A percentile compares a stretch with the other conserved stretches of the same genome.
These are phyloP conservation scores for Acrossocheilus fasciatus DNA, from an alignment of 2,797 vertebrate genomes.

Conservation along the genomic window DNA sequence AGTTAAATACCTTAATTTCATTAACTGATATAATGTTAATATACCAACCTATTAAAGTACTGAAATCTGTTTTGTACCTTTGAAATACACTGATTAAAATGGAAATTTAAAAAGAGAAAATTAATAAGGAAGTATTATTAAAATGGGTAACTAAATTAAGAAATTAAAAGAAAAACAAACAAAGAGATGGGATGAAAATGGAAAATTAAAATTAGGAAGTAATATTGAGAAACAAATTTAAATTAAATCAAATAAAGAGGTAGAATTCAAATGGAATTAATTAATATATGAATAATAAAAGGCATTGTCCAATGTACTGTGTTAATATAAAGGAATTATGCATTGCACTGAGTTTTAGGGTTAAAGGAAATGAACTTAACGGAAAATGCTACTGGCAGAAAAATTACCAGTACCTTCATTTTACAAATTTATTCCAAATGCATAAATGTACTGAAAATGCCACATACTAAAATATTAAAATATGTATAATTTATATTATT, in stretches of 20 bases:
- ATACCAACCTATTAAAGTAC: too few species aligned
- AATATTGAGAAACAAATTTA: too few species aligned
- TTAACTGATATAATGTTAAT: too few species aligned
- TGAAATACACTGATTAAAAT: not conserved
- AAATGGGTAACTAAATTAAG: not conserved
- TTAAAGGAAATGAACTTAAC: not conserved
- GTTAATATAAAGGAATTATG: not conserved
- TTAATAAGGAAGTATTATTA: not conserved
- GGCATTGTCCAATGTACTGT: not conserved
- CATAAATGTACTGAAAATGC: not conserved
- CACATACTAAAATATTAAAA: not conserved
- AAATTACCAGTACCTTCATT: not conserved
- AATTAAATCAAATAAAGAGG: not conserved
- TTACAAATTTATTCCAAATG: not conserved
- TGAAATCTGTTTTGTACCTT: too few species aligned
- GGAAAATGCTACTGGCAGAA: not conserved
- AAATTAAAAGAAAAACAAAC: not conserved
- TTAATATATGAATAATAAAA: not conserved
- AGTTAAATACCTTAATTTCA: too few species aligned
- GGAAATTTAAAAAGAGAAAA: not conserved
- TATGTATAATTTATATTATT: not conserved
- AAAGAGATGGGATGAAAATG: not conserved
- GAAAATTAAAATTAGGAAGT: not conserved
- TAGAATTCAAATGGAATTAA: not conserved
- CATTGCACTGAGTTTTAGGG: not conserved